phyloP scores from a whole-genome alignment of 2,113 vertebrate species.

The Amblyopsis rosae region DNA sequence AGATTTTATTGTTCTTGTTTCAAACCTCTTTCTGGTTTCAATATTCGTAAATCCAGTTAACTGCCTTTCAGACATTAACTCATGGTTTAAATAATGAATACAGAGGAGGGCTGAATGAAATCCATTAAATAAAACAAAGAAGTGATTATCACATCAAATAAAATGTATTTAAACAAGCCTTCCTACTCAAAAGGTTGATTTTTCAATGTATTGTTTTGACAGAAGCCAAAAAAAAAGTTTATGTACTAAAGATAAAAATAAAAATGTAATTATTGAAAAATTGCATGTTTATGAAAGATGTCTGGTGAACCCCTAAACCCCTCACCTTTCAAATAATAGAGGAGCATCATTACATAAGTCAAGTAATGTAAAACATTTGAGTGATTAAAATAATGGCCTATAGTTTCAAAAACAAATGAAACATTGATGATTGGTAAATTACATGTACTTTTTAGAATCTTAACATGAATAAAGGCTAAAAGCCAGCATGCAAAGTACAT shows the following conservation, averaged over 20 bases:
- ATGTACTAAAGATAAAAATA: too few species aligned
- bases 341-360: too few species aligned
- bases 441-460: too few species aligned
- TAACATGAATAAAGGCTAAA: too few species aligned
- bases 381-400: too few species aligned
- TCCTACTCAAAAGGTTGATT: conserved; percentile 1
- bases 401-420: not conserved
- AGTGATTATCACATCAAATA: conserved; percentile 69
- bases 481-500: not conserved
- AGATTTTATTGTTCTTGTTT: conserved; percentile 77
- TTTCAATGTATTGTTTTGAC: conserved; percentile 8
- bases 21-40: conserved; percentile 70
- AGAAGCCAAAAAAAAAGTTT: conserved; percentile 7
- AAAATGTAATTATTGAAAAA: too few species aligned
- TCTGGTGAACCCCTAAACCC: too few species aligned
- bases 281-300: too few species aligned
- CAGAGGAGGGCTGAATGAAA: conserved; percentile 44
- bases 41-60: conserved; percentile 70
- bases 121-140: conserved; percentile 68
- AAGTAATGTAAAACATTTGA: too few species aligned
- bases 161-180: conserved; percentile 45
- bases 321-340: too few species aligned
- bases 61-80: conserved; percentile 65
- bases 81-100: conserved; percentile 55
- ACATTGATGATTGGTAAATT: not conserved